phyloP scores from a whole-genome alignment of 2,797 vertebrate genomes.

The Acanthopagrus latus region DNA sequence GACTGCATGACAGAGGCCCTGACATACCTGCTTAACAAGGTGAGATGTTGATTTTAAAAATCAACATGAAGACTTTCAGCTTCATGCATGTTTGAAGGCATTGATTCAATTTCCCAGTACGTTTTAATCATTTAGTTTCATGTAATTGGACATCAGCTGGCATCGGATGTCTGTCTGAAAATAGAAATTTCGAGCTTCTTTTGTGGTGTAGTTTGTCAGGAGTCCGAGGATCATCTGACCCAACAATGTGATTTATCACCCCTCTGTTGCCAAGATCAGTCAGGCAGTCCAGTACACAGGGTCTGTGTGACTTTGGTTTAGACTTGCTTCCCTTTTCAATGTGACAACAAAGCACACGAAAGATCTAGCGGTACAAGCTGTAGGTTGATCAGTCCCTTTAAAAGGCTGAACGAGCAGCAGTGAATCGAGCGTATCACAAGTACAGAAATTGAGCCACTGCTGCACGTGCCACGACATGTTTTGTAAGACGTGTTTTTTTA shows the following conservation, averaged over 20 bases:
- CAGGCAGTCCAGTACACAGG: background rate
- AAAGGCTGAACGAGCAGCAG: background rate
- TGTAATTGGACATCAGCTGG: background rate
- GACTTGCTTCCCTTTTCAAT: background rate
- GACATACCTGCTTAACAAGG: constrained; percentile 91
- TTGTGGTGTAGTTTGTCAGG: constrained; percentile 6
- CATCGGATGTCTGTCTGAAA: background rate
- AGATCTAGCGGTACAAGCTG: background rate
- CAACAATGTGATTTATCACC: background rate
- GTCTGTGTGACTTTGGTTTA: background rate
- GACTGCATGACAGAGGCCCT: constrained; percentile 92
- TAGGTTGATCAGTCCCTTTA: background rate
- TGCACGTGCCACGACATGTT: background rate
- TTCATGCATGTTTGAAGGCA: background rate
- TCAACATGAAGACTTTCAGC: background rate
- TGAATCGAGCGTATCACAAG: background rate
- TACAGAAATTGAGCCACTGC: background rate
- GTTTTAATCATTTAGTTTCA: background rate
- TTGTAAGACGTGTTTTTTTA: background rate
- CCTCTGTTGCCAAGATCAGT: background rate
- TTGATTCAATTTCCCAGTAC: background rate
- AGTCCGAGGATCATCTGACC: constrained; percentile 6
- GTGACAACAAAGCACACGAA: background rate
- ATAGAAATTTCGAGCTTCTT: background rate
- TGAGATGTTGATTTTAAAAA: constrained; percentile 54